Evolutionary conservation across 2,797 vertebrate species (phyloP).

Genomic region (Allobates femoralis): DNA sequence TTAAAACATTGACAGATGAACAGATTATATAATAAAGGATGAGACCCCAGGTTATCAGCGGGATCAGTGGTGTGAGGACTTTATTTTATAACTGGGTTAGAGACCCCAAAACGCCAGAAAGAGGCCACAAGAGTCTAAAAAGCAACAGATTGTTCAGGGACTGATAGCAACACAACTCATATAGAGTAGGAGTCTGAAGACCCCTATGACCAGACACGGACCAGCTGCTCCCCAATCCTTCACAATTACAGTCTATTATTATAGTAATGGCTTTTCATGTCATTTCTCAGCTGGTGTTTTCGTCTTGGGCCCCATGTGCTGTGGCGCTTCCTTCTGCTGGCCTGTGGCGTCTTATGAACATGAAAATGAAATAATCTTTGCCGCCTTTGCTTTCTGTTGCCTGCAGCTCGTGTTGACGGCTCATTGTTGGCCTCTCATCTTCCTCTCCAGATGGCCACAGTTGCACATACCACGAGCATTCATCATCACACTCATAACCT

Average conservation of each 20-base stretch:
- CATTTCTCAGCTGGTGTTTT: slow-evolving; percentile 16
- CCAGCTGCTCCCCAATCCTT: slow-evolving; percentile 22
- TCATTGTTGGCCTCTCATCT: slow-evolving; percentile 2
- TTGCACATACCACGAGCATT: background rate
- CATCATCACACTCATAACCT: slow-evolving; percentile 26
- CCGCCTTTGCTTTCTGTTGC: slow-evolving; percentile 9
- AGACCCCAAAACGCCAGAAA: background rate
- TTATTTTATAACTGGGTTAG: background rate
- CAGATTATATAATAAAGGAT: background rate
- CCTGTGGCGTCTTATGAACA: slow-evolving; percentile 1
- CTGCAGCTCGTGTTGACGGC: slow-evolving; percentile 7
- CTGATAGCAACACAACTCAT: background rate
- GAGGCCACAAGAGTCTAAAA: background rate
- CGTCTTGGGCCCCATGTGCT: slow-evolving; percentile 20
- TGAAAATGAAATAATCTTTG: slow-evolving; percentile 31
- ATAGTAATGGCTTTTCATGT: slow-evolving; percentile 9
- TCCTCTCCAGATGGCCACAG: slow-evolving; percentile 46
- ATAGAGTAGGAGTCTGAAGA: background rate
- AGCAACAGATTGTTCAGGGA: slow-evolving; percentile 9
- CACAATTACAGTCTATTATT: background rate
- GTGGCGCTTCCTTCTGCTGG: background rate
- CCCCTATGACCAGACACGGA: background rate
- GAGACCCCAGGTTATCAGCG: background rate
- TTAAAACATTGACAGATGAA: background rate
- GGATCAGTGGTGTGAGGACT: background rate